Base-by-base conservation (phyloP, 1,140 invertebrate genomes). In the Tigriopus japonicus region DNA sequence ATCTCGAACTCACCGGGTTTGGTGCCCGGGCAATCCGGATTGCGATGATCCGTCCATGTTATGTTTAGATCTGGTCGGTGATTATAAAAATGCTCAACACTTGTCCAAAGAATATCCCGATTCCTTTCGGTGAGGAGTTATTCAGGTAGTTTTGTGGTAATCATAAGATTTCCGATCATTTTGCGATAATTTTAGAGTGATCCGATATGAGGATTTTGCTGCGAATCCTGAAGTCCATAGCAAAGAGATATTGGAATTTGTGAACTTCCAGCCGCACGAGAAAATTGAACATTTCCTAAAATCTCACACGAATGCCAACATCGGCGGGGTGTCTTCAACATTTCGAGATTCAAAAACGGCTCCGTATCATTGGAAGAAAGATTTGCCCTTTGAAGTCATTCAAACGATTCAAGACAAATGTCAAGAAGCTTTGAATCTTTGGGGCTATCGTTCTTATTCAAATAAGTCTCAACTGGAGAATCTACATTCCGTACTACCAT, bases 121-220 rank as follows among this genome's bases (percentile, higher is more conserved):
- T 53, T 76, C 78, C 62, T 83, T 90, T 41, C 35, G 23, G 55
- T 54, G 23, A 54, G 15, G 15, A 21, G n/a, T 6, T n/a, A n/a
- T n/a, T n/a, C n/a, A n/a, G n/a, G n/a, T n/a, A n/a, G n/a, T n/a
- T n/a, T n/a, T n/a, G n/a, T n/a, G n/a, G n/a, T n/a, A n/a, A n/a
- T n/a, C n/a, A n/a, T n/a, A n/a, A n/a, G n/a, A n/a, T n/a, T n/a
- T n/a, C n/a, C n/a, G n/a, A n/a, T n/a, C 15, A n/a, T 49, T 60
- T 62, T 55, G n/a, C 62, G 58, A 53, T 23, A 63, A 56, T 74
- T 74, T 3, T 71, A 88, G 85, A 71, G 81, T 81, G 17, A 69
- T 88, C 19, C 77, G 86, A 0, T 91, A 89, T 69, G 87, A 91
- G 73, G 87, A 91, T 68, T 69, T 91, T 14, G 86, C 86, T 0